Base-by-base conservation (phyloP, 1,140 invertebrate genomes). In the fruit fly (Drosophila melanogaster) region DNA sequence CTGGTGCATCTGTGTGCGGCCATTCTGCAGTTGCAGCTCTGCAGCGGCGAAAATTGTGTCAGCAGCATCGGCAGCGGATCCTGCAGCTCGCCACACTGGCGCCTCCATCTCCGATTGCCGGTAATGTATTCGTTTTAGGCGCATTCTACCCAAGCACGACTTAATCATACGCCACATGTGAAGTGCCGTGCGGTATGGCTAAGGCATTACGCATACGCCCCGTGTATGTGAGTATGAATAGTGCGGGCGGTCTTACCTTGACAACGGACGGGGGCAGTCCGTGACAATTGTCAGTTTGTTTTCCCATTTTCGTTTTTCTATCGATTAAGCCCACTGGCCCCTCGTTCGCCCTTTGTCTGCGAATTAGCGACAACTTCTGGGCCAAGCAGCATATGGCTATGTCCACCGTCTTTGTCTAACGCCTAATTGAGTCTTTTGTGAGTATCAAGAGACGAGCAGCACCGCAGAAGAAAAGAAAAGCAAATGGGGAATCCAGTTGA, bases 1-100 rank as follows among this genome's bases (percentile, higher is more conserved):
- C 44, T 58, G 50, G 50, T 60, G 47, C 19, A 38, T 57, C 49
- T 60, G 61, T 75, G 58, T 77, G 46, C 55, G 69, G 41, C 55
- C 74, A 67, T 55, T 61, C 66, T 73, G 79, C 76, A 62, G 71
- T 76, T 59, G 76, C 80, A 77, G 56, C 80, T 80, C 73, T 81
- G 81, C 81, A 84, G 74, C 80, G 51, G 55, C 70, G 43, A 87
- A 81, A 86, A 83, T 87, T 86, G 83, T 86, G 81, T 86, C 78
- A 81, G 78, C 79, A 79, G 76, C 69, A 79, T 81, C 78, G 66
- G 78, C 69, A 79, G 76, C 58, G 72, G 51, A 56, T 64, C 19
- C 79, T 58, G 44, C 58, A 77, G 66, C 57, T 62, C 67, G 75
- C 75, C 65, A 77, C 76, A 58, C 76, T 83, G 83, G 84, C 83